These are phyloP conservation scores for Zaprionus lachaisei DNA, from an alignment of 1,140 invertebrate species.

Conservation along the genomic window DNA sequence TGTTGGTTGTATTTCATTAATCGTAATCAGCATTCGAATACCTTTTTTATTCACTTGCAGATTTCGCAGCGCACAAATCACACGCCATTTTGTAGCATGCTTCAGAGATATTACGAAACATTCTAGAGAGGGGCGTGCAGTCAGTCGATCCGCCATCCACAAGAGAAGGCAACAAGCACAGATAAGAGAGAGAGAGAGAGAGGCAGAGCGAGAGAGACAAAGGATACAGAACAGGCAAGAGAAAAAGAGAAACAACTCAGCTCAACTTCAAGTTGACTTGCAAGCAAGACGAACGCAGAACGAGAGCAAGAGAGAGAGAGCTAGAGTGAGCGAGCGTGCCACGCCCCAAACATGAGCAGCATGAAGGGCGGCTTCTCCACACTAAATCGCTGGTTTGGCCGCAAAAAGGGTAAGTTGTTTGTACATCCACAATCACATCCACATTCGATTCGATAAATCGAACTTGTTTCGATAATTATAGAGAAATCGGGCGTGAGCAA, in stretches of 20 bases:
- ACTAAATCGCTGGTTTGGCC: slow-evolving; percentile 83
- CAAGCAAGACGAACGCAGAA: slow-evolving; percentile 3
- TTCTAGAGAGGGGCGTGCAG: slow-evolving; percentile 36
- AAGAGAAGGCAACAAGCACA: slow-evolving; percentile 13
- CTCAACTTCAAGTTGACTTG: slow-evolving; percentile 5
- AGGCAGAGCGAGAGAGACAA: slow-evolving; percentile 15
- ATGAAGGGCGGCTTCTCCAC: slow-evolving; percentile 84
- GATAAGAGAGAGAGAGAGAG: background rate
- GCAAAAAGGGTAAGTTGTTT: slow-evolving; percentile 75
- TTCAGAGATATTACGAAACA: slow-evolving; percentile 74
- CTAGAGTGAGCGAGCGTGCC: slow-evolving; percentile 30
- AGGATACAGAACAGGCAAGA: background rate
- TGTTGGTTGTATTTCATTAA: slow-evolving; percentile 22
- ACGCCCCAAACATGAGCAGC: slow-evolving; percentile 75
- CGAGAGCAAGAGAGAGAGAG: slow-evolving; percentile 5
- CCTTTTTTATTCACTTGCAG: slow-evolving; percentile 61
- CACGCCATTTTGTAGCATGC: slow-evolving; percentile 71
- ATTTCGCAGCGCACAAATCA: slow-evolving; percentile 70
- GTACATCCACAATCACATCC: too few relatives aligned
- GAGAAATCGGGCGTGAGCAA: slow-evolving; percentile 60
- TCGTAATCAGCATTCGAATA: slow-evolving; percentile 51
- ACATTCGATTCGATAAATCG: slow-evolving; percentile 7
- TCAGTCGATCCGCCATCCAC: slow-evolving; percentile 19
- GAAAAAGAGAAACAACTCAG: slow-evolving; percentile 3
- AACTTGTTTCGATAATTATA: slow-evolving; percentile 10